A percentile compares a stretch with the other conserved stretches of the same genome.
Evolutionary conservation across 2,113 vertebrate species (phyloP).

Genomic region (Psophia crepitans): DNA sequence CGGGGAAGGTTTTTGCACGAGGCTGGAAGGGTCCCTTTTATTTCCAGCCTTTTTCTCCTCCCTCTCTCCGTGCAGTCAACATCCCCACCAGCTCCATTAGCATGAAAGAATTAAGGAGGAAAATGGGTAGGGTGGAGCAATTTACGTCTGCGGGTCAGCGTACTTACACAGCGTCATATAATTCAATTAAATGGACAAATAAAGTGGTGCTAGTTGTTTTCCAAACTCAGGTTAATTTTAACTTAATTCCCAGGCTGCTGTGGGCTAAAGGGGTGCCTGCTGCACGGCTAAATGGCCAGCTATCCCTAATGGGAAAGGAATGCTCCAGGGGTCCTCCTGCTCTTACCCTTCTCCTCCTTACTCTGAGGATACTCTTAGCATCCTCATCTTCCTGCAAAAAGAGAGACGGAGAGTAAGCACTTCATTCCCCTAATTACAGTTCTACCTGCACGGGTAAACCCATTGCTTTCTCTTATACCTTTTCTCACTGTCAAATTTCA

Average conservation of each 20-base stretch:
- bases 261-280: slow-evolving; percentile 39
- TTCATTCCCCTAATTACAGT: neutral
- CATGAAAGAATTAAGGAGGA: slow-evolving; percentile 57
- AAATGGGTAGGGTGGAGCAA: slow-evolving; percentile 58
- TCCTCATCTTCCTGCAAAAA: neutral
- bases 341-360: neutral
- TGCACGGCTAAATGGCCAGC: slow-evolving; percentile 26
- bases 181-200: slow-evolving; percentile 77
- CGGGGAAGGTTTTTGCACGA: neutral
- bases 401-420: neutral
- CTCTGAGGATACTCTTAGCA: neutral
- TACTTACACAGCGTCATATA: slow-evolving; percentile 59
- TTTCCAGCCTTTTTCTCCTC: neutral
- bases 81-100: slow-evolving; percentile 56
- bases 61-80: slow-evolving; percentile 28
- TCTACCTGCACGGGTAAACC: neutral
- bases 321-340: neutral
- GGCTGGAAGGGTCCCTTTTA: neutral
- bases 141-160: slow-evolving; percentile 60
- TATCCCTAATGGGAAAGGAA: neutral
- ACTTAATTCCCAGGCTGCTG: slow-evolving; percentile 57
- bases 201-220: slow-evolving; percentile 67
- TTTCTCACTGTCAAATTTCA: neutral
- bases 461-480: neutral
- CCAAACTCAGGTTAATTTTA: slow-evolving; percentile 73